Conservation (phyloP, 2,113 vertebrate species). For the Scomber scombrus region DNA sequence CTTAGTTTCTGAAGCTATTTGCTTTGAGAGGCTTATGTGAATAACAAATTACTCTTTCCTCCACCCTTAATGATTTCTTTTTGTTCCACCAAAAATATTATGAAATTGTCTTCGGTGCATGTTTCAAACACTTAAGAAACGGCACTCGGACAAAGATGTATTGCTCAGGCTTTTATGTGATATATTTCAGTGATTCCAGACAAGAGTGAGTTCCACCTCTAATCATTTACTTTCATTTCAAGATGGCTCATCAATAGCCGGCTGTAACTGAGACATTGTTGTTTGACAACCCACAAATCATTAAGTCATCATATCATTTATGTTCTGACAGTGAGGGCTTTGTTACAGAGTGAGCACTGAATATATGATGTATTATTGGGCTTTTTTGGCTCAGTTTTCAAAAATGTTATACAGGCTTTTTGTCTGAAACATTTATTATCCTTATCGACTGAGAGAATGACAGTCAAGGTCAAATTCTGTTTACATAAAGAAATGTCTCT, state of each 20-base stretch:
- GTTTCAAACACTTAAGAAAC: constrained; percentile 22
- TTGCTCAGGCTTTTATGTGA: constrained; percentile 8
- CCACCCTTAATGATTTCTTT: constrained; percentile 1
- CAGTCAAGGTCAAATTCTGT: background rate
- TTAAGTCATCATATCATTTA: constrained; percentile 64
- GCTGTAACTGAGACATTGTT: constrained; percentile 43
- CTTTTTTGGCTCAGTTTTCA: constrained; percentile 15
- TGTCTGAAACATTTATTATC: constrained; percentile 13
- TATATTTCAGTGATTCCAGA: constrained; percentile 31
- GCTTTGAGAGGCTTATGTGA: constrained; percentile 7
- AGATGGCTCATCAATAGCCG: constrained; percentile 62
- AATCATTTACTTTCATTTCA: constrained; percentile 51
- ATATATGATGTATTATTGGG: constrained; percentile 31
- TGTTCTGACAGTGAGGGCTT: constrained; percentile 54
- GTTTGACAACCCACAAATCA: constrained; percentile 60
- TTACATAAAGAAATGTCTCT: background rate
- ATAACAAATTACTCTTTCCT: constrained; percentile 44
- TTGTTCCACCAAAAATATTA: background rate
- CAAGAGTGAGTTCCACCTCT: constrained; percentile 17
- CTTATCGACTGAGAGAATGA: background rate
- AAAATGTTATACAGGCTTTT: constrained; percentile 24
- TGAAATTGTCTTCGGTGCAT: constrained; percentile 12
- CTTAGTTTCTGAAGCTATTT: constrained; percentile 19
- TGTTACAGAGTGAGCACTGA: constrained; percentile 27
- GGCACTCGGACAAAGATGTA: constrained; percentile 19